These are phyloP conservation scores for Melipona beecheii DNA, from an alignment of 2,888 invertebrate species.

Conservation along the genomic window DNA sequence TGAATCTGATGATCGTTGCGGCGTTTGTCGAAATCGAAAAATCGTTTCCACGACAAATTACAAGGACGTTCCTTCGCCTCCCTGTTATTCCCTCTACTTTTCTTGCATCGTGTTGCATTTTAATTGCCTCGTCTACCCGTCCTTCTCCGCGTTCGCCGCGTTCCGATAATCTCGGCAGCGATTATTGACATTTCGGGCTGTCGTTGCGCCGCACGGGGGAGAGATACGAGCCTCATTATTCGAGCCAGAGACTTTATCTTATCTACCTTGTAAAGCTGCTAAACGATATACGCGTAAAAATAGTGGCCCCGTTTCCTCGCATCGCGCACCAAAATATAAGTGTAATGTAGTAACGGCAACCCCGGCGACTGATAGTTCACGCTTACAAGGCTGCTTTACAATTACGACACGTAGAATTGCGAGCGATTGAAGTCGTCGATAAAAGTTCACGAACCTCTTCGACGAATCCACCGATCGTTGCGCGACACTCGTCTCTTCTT, in stretches of 20 bases:
- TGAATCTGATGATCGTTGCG: no score
- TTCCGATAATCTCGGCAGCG: slow-evolving; percentile 40
- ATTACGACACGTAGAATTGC: background rate
- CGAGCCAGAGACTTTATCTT: slow-evolving; percentile 50
- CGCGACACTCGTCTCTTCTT: background rate
- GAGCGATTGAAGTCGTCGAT: background rate
- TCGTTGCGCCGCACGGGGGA: slow-evolving; percentile 5
- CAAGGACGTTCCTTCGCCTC: background rate
- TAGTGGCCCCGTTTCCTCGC: slow-evolving; percentile 29
- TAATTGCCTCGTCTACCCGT: slow-evolving; percentile 15
- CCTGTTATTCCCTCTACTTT: no score
- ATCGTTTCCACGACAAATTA: slow-evolving; percentile 12
- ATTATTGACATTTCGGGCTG: slow-evolving; percentile 43
- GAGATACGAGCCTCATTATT: slow-evolving; percentile 53
- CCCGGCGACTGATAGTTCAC: background rate
- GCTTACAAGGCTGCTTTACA: slow-evolving; percentile 4
- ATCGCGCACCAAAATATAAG: slow-evolving; percentile 18
- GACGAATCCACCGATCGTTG: background rate
- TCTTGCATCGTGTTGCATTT: background rate
- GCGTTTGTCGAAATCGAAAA: background rate
- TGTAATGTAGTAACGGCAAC: slow-evolving; percentile 19
- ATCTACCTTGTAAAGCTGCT: slow-evolving; percentile 55
- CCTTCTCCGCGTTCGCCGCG: background rate
- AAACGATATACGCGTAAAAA: slow-evolving; percentile 40
- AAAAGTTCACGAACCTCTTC: background rate